Base-by-base conservation (phyloP, 2,113 vertebrate species). In the Melanerpes formicivorus region DNA sequence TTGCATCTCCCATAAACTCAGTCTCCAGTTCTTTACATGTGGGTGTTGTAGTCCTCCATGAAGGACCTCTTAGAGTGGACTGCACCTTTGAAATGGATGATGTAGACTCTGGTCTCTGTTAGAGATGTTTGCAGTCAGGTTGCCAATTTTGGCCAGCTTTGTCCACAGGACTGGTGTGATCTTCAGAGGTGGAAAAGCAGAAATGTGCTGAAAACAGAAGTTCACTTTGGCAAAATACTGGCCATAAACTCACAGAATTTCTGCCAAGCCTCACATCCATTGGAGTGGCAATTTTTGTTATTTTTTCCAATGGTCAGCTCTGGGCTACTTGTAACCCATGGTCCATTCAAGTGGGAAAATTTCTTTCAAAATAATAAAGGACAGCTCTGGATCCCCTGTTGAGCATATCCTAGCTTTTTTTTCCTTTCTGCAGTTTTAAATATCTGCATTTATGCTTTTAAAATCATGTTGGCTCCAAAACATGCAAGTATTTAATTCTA, bases 141-240 rank as follows among this genome's bases (percentile, higher is more conserved):
- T 63, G 55, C 25, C 70, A 58, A 4, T 10, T 82, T 26, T 0
- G 0, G 26, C 50, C 58, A 50, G 63, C 71, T 87, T 32, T 89
- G 77, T 76, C 72, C 63, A 42, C 74, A 29, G 21, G 37, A 46
- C 88, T 88, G 73, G 6, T 40, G 55, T 75, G 80, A 72, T 75
- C 54, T 80, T 88, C 1, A 0, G 86, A 59, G 14, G 9, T 18
- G 44, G 48, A 74, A 44, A 67, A 42, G 66, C n/a, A 90, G 80
- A 80, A 88, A 88, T 73, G 93, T 88, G 90, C 74, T 91, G 90
- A 88, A 96, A 91, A 62, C 0, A 4, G 23, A 85, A 83, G 65
- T 67, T 83, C 42, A 27, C 52, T 60, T 1, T 26, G 55, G 44
- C 81, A 79, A 93, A 81, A 84, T 27, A 59, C 46, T 79, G 67